A percentile compares a stretch with the other conserved stretches of the same genome.
These are phyloP conservation scores for Thalpophila matura DNA, from an alignment of 2,888 invertebrate genomes.

Conservation along the genomic window DNA sequence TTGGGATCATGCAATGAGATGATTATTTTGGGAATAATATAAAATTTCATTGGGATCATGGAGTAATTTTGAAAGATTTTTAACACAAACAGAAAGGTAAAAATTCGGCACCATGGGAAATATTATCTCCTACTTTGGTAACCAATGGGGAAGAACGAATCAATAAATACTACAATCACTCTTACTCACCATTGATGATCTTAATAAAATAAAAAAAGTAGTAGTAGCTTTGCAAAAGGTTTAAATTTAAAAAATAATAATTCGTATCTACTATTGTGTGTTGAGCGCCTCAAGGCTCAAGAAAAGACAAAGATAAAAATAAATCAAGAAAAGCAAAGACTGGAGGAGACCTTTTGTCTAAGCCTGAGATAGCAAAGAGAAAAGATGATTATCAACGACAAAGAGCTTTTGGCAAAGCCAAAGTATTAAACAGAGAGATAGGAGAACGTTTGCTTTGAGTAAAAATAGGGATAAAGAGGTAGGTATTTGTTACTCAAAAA, in stretches of 20 bases:
- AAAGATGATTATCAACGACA: neutral
- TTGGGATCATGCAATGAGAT: conserved; percentile 59
- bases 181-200: neutral
- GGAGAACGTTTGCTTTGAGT: no score
- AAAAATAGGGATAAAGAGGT: no score
- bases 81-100: no score
- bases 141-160: neutral
- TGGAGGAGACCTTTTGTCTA: neutral
- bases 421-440: no score
- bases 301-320: neutral
- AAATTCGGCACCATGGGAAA: neutral
- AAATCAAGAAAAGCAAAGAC: neutral
- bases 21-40: conserved; percentile 18
- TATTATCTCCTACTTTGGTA: neutral
- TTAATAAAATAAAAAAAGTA: no score
- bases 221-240: no score
- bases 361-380: neutral
- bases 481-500: neutral
- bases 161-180: neutral
- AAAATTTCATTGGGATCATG: neutral
- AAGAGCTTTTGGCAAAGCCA: neutral
- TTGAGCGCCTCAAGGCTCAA: no score
- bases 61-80: neutral
- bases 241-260: no score
- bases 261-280: no score